Percentiles rank a stretch among this genome's conserved stretches.
Conservation (phyloP, 2,797 vertebrate species). For the Tadarida brasiliensis region DNA sequence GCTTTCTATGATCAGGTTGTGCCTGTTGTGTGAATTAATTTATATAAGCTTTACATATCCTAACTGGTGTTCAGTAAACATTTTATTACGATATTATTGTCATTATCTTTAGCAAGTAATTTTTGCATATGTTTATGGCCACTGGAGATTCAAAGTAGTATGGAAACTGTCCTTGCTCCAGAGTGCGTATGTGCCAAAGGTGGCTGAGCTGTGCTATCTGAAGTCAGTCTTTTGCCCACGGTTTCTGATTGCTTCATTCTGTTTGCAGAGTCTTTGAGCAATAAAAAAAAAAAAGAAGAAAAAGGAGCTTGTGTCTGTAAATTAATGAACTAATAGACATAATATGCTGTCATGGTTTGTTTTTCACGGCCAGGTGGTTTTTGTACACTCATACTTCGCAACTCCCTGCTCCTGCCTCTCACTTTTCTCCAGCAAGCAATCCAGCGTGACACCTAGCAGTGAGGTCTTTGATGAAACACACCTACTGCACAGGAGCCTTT, state of each 20-base stretch:
- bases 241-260: constrained; percentile 31
- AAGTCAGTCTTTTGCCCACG: not conserved
- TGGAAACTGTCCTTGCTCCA: not conserved
- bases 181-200: not conserved
- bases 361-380: constrained; percentile 53
- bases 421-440: constrained; percentile 32
- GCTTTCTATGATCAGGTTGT: not conserved
- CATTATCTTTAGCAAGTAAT: constrained; percentile 22
- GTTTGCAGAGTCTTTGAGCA: not conserved
- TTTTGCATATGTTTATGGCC: not conserved
- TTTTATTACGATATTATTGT: not conserved
- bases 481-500: constrained; percentile 42
- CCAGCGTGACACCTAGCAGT: not conserved
- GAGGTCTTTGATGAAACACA: constrained; percentile 48
- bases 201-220: not conserved
- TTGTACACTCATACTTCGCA: constrained; percentile 36
- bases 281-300: not conserved
- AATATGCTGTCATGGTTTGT: not conserved
- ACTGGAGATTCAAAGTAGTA: not conserved
- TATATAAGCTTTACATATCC: not conserved
- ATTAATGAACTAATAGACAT: constrained; percentile 37
- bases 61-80: not conserved
- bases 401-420: not conserved
- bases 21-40: not conserved
- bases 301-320: not conserved